Evolutionary conservation across 2,113 vertebrate species (phyloP).

Genomic region (Callipepla californica): DNA sequence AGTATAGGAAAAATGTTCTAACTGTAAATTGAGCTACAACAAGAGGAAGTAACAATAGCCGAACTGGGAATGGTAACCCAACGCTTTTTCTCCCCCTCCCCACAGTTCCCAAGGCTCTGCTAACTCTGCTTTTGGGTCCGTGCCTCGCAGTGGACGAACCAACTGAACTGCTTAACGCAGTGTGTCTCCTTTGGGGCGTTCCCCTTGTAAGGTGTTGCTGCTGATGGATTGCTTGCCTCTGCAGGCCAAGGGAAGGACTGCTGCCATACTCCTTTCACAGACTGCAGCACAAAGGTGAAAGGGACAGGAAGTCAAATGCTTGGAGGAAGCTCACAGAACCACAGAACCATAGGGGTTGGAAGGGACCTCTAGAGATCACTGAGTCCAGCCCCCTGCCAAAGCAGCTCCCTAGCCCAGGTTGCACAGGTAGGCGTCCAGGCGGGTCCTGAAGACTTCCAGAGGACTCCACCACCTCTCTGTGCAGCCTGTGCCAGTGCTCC

Average conservation of each 20-base stretch:
- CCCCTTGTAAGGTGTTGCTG: not conserved
- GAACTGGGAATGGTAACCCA: not conserved
- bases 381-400: no score
- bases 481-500: no score
- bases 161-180: not conserved
- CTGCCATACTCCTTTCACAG: not conserved
- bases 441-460: no score
- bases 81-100: not conserved
- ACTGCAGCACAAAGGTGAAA: not conserved
- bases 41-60: not conserved
- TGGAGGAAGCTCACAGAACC: not conserved
- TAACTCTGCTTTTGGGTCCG: not conserved
- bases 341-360: no score
- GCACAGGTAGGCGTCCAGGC: no score
- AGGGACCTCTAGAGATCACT: no score
- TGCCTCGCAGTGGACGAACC: not conserved
- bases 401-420: no score
- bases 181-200: not conserved
- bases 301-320: not conserved
- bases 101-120: not conserved
- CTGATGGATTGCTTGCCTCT: no score
- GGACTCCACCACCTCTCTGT: no score
- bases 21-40: not conserved
- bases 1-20: rapidly evolving
- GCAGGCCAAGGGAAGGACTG: not conserved